These are phyloP conservation scores for Xylophagus ater DNA, from an alignment of 2,888 invertebrate species.

Conservation along the genomic window DNA sequence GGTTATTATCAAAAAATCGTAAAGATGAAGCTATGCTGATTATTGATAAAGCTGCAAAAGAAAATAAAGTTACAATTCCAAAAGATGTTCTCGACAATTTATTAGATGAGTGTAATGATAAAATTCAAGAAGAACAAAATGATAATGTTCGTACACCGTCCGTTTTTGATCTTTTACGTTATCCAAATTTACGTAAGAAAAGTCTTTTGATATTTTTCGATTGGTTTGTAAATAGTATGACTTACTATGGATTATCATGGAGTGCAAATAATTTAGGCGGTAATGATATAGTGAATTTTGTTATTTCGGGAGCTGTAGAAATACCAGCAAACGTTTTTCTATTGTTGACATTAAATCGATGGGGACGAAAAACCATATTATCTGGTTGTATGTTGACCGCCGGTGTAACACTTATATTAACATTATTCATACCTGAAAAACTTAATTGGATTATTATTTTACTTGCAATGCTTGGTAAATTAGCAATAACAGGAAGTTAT, in stretches of 20 bases:
- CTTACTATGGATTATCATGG: slow-evolving; percentile 69
- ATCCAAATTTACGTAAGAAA: slow-evolving; percentile 53
- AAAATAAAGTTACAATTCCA: slow-evolving; percentile 50
- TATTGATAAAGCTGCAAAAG: slow-evolving; percentile 51
- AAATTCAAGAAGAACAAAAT: slow-evolving; percentile 22
- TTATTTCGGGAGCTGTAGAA: slow-evolving; percentile 64
- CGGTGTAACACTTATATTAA: slow-evolving; percentile 47
- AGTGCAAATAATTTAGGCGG: slow-evolving; percentile 60
- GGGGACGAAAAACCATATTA: slow-evolving; percentile 57
- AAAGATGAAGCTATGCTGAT: slow-evolving; percentile 49
- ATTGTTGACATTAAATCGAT: slow-evolving; percentile 53
- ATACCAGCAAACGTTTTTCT: slow-evolving; percentile 59
- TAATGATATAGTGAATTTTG: slow-evolving; percentile 60
- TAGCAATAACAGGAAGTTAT: slow-evolving; percentile 61
- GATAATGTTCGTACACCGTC: slow-evolving; percentile 37
- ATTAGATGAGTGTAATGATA: slow-evolving; percentile 39
- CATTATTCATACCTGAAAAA: slow-evolving; percentile 46
- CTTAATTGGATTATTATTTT: slow-evolving; percentile 46
- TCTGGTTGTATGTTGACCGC: slow-evolving; percentile 57
- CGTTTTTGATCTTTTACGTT: slow-evolving; percentile 49
- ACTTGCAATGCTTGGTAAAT: slow-evolving; percentile 59
- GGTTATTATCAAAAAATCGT: slow-evolving; percentile 55
- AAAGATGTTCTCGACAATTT: slow-evolving; percentile 44
- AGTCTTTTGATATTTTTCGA: slow-evolving; percentile 60
- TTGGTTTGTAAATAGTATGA: slow-evolving; percentile 67